phyloP scores from a whole-genome alignment of 2,888 invertebrate species.

The Pocota personata region DNA sequence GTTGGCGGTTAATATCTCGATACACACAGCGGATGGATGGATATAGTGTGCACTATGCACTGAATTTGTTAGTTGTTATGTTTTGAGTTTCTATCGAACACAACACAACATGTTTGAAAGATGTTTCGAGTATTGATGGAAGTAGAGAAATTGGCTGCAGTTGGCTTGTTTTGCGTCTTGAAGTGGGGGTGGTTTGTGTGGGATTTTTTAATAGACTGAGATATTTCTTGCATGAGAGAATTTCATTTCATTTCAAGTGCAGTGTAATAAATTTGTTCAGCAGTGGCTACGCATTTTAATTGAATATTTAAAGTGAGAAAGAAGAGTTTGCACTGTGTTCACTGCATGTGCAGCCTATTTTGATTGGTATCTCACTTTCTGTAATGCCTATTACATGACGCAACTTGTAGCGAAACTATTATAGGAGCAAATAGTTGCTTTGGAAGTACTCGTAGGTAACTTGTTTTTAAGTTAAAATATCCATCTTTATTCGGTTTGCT shows the following conservation, averaged over 20 bases:
- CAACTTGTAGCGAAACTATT: not conserved
- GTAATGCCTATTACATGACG: not conserved
- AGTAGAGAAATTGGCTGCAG: not conserved
- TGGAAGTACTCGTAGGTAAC: not conserved
- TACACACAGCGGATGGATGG: slow-evolving; percentile 15
- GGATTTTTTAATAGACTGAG: not conserved
- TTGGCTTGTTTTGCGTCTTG: not conserved
- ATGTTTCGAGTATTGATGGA: not conserved
- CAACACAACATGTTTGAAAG: slow-evolving; percentile 60
- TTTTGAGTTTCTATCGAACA: slow-evolving; percentile 48
- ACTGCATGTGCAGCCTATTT: not conserved
- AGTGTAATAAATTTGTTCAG: slow-evolving; percentile 12
- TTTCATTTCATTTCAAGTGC: not conserved
- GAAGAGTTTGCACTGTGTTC: not conserved
- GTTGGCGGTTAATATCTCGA: slow-evolving; percentile 53
- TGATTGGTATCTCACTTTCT: not conserved
- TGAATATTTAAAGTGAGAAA: not conserved
- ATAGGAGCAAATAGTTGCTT: not conserved
- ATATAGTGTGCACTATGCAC: not conserved
- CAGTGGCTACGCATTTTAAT: slow-evolving; percentile 19
- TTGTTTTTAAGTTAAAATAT: not conserved
- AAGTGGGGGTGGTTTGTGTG: slow-evolving; percentile 25
- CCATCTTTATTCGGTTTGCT: too few species aligned
- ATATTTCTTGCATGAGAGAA: slow-evolving; percentile 32
- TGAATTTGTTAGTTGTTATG: not conserved